Base-by-base conservation (phyloP, 2,888 invertebrate species). In the Harpalus rubripes region DNA sequence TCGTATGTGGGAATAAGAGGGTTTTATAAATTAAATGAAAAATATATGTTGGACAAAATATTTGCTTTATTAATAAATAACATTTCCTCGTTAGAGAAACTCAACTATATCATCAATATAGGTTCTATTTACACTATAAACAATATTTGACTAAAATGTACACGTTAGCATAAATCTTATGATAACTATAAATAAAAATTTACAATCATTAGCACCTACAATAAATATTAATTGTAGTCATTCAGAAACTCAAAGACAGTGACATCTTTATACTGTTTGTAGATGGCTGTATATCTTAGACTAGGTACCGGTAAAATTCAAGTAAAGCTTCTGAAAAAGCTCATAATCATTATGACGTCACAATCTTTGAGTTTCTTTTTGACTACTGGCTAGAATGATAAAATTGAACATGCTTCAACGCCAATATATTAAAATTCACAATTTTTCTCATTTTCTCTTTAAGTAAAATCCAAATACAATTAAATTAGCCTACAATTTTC, bases 21-120 rank as follows among this genome's bases (percentile, higher is more conserved):
- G 32, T 32, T 32, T 32, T 32, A 39, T 41, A 83, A 59, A 59
- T 83, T 7, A 76, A 83, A 41, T 22, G 12, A 78, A 76, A 16
- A 8, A 84, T 15, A 22, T 12, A 15, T 52, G 16, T n/a, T 32
- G 44, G 84, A 84, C 84, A 84, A 84, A 84, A 84, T 84, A 78
- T 84, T 84, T 84, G 83, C 39, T 84, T 84, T 78, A 78, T 78
- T 83, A 84, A 84, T 84, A 84, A 84, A 84, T 84, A 84, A 84
- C 84, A 84, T 16, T 78, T 84, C 56, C 61, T 84, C 84, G 1
- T 44, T 12, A 44, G 84, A 84, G 84, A 78, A 84, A 76, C 26
- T 84, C 63, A 63, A 78, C 63, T 78, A 82, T 12, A 52, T 52
- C 44, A 52, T 12, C 44, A 32, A 63, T 39, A 78, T 22, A 59